Base-by-base conservation (phyloP, 2,797 vertebrate species). In the Enoplosus armatus region DNA sequence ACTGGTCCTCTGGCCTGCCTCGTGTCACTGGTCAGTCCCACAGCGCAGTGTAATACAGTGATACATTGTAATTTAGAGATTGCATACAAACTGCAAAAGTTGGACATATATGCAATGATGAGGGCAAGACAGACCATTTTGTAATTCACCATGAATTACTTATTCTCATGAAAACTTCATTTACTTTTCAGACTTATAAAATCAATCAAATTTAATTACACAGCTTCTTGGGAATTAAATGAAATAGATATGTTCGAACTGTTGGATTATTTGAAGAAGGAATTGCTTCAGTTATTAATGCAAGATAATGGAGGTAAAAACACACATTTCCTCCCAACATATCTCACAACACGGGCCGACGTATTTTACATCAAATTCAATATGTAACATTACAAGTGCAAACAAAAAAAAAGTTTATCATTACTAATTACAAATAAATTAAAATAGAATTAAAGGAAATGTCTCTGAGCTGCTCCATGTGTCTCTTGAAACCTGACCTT, bases 11-110 rank as follows among this genome's bases (percentile, higher is more conserved):
- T 11, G 97, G 97, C 45, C 94, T 99, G 31, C 98, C 98, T 64
- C 96, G 97, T 72, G 97, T 99, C 90, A 99, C 98, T 20, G 98
- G 98, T 99, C 45, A 84, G 87, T 84, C 65, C 59, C 6, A 20
- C 20, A 47, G 20, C 39, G 58, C n/a, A 50, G 47, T 58, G n/a
- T 47, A 45, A 71, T n/a, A 29, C 14, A 61, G 6, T 55, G 18
- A 55, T 10, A 48, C 15, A 12, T 37, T 61, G 16, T 75, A 5
- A 43, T 43, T 55, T 9, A 60, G 14, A 5, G 50, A 37, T n/a
- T 59, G 43, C 63, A 22, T 45, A 61, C 18, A 73, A 76, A 47
- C 31, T 50, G 4, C 14, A 47, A 47, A 64, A 31, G 20, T 31
- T 26, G 56, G 4, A 35, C 5, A 16, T 33, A 14, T 50, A 39